Evolutionary conservation across 2,888 invertebrate species (phyloP), one percentile per base, ranked within the genome.

Genomic region (Byasa hedistus): DNA sequence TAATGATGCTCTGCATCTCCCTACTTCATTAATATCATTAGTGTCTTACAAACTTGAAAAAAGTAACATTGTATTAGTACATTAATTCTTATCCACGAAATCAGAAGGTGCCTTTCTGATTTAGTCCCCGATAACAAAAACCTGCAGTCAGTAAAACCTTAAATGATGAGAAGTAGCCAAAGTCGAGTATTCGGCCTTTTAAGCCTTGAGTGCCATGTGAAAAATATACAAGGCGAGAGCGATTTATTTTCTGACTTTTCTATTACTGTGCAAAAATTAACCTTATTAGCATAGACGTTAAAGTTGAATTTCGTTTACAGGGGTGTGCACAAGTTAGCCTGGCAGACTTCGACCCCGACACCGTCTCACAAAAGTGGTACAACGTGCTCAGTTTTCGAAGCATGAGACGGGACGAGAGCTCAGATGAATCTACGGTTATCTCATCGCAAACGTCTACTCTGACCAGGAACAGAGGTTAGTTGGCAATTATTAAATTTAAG

Each of bases 371-470:
- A 73, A 97, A 97, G 84, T 98, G 98, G 98, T 98, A 98, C 93
- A 99, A 98, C 82, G 96, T 98, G 70, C 93, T 98, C 64, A 96
- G 97, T 84, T 87, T 87, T 76, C 80, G 87, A 32, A 86, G 86
- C 73, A 86, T 89, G 84, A 80, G 89, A 54, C 89, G 95, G 82
- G 98, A 98, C 81, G 98, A 98, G 84, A 98, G 98, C 75, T 98
- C 98, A 27, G 98, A 99, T 83, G 98, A 99, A 83, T 98, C 98
- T 23, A 98, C 98, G 0, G 97, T 98, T 71, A 98, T 98, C 74
- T 97, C 98, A 3, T 98, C 98, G 17, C 98, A 98, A 85, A 98
- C 98, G 0, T 98, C 98, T 1, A 99, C 98, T 0, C 92, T 98
- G 32, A 98, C 98, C 22, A 94, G 98, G 77, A 98, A 97, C 87